Base-by-base conservation (phyloP, 1,140 invertebrate species). In the Caenorhabditis briggsae region DNA sequence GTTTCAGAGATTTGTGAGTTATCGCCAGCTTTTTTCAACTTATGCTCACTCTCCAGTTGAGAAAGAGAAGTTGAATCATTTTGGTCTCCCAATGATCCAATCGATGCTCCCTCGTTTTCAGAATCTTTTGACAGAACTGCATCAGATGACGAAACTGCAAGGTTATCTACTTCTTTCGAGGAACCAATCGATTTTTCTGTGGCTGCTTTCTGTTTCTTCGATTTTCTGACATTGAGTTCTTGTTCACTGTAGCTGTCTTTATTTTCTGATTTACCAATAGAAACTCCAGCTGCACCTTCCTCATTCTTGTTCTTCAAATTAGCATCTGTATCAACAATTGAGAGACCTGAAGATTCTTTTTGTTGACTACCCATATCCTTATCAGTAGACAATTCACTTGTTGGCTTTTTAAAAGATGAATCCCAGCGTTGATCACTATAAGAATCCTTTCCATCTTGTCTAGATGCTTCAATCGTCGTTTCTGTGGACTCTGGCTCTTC, bases 201-300 rank as follows among this genome's bases (percentile, higher is more conserved):
- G 33, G 11, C 33, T 23, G 8, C 33, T 20, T 56, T 53, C 50
- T 82, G 48, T 58, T 70, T 64, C n/a, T 74, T 74, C n/a, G 65
- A 82, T 46, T 78, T 78, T 11, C 23, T 53, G 20, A 25, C 20
- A 25, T 43, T 70, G 25, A 74, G 11, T 55, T 70, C 55, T 78
- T 85, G 61, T 23, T 85, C 61, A 25, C 43, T 85, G 18, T 78
- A 59, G 23, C 64, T 85, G 6, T 85, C 53, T n/a, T 85, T 50
- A 41, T 56, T 48, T 23, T 6, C 23, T 48, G 65, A 74, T 46
- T 74, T 74, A 48, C 41, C 43, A 11, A 74, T 18, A 46, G 65
- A 74, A 8, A 18, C 14, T 1, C 11, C n/a, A 14, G 43, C 12
- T 18, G 6, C 5, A 11, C 11, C 46, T 14, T 78, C 46, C 23